phyloP scores from a whole-genome alignment of 2,797 vertebrate genomes.

The Pipistrellus nathusii region DNA sequence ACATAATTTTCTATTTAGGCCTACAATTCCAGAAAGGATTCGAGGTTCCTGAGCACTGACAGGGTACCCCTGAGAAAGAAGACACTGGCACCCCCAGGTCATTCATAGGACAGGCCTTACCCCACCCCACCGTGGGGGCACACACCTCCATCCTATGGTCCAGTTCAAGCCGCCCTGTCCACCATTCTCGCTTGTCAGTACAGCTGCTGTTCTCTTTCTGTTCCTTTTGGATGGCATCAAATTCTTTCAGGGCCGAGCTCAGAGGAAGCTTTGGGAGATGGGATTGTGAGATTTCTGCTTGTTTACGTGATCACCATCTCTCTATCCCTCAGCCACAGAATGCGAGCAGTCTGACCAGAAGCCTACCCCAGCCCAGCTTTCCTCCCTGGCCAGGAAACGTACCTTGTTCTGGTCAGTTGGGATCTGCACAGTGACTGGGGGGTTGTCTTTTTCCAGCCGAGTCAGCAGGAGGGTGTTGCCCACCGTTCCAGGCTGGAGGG shows the following conservation, averaged over 20 bases:
- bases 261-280: conserved; percentile 86
- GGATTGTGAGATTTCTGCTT: neutral
- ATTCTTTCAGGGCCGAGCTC: conserved; percentile 89
- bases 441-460: conserved; percentile 88
- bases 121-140: neutral
- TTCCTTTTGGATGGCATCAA: conserved; percentile 91
- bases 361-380: neutral
- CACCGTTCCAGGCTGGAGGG: conserved; percentile 86
- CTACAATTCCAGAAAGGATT: neutral
- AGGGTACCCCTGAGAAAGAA: neutral
- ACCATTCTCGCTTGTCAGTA: conserved; percentile 93
- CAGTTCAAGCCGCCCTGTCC: conserved; percentile 91
- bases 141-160: conserved; percentile 93
- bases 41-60: neutral
- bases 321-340: neutral
- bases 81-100: too few species aligned
- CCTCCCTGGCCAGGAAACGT: neutral
- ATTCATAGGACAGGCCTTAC: neutral
- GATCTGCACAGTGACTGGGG: conserved; percentile 91
- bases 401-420: conserved; percentile 89
- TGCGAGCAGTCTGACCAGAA: neutral
- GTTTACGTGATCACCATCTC: rapidly evolving
- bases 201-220: conserved; percentile 92
- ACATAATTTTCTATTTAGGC: conserved; percentile 21
- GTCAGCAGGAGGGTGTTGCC: conserved; percentile 92